Conservation (phyloP, 2,113 vertebrate genomes). For the Mandrillus leucophaeus region DNA sequence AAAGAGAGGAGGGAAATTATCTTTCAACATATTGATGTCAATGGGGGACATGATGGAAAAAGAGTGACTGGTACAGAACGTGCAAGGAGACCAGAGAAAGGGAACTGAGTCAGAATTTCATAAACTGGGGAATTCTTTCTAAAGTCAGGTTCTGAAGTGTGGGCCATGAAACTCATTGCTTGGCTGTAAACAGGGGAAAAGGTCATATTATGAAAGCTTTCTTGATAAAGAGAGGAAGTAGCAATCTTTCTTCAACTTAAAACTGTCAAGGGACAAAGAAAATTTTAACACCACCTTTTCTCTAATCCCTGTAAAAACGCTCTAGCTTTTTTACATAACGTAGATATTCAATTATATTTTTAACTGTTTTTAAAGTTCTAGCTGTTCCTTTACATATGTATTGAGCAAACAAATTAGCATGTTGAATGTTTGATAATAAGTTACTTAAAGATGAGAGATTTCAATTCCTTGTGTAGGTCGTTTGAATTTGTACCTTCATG, state of each 20-base stretch:
- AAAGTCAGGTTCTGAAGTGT: neutral
- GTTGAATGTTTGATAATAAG: neutral
- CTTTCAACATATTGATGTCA: neutral
- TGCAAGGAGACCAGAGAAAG: neutral
- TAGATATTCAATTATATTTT: neutral
- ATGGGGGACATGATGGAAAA: neutral
- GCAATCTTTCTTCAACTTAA: neutral
- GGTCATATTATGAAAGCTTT: neutral
- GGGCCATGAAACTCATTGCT: neutral
- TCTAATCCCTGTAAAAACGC: neutral
- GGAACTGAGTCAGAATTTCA: neutral
- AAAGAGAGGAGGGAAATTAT: conserved; percentile 2
- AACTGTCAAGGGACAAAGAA: neutral
- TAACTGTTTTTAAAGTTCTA: neutral
- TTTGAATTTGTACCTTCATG: neutral
- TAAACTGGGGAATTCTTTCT: neutral
- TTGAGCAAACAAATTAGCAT: neutral
- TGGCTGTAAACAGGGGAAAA: neutral
- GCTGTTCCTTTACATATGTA: neutral
- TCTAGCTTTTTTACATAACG: neutral
- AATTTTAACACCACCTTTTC: neutral
- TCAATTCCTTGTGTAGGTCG: neutral
- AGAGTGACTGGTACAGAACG: neutral
- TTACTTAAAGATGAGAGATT: neutral
- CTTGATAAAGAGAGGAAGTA: neutral